A percentile compares a stretch with the other conserved stretches of the same genome.
Evolutionary conservation across 2,113 vertebrate genomes (phyloP).

Genomic region (Bos taurus): DNA sequence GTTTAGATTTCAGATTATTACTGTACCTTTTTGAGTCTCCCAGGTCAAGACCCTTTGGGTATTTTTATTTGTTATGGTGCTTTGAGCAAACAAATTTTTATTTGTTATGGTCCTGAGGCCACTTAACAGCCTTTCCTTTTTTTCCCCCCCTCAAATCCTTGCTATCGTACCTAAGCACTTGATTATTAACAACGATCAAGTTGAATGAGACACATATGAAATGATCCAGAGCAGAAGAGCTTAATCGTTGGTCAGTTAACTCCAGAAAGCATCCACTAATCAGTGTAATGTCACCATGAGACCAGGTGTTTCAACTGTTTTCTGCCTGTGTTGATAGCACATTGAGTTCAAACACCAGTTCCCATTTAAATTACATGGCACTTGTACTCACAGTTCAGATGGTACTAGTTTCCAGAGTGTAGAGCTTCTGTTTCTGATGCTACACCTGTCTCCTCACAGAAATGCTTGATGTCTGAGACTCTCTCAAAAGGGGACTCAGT

Average conservation of each 20-base stretch:
- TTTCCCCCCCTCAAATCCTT: background rate
- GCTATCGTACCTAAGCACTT: background rate
- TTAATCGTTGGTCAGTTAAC: background rate
- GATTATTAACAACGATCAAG: background rate
- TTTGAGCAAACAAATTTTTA: background rate
- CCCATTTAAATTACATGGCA: background rate
- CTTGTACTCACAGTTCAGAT: background rate
- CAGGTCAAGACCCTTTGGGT: background rate
- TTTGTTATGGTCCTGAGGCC: background rate
- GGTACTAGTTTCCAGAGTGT: background rate
- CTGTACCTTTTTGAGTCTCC: background rate
- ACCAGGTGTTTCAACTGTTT: background rate
- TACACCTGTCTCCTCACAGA: background rate
- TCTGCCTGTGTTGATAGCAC: background rate
- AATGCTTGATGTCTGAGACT: background rate
- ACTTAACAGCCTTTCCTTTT: background rate
- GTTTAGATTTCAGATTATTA: background rate
- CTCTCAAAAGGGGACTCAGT: background rate
- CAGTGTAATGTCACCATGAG: background rate
- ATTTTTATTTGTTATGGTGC: background rate
- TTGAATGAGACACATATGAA: background rate
- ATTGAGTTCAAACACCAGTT: background rate
- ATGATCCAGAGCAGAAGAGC: background rate
- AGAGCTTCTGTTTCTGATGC: background rate
- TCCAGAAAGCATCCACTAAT: background rate